Conservation (phyloP, 2,113 vertebrate genomes). For the Pelusios castaneus region DNA sequence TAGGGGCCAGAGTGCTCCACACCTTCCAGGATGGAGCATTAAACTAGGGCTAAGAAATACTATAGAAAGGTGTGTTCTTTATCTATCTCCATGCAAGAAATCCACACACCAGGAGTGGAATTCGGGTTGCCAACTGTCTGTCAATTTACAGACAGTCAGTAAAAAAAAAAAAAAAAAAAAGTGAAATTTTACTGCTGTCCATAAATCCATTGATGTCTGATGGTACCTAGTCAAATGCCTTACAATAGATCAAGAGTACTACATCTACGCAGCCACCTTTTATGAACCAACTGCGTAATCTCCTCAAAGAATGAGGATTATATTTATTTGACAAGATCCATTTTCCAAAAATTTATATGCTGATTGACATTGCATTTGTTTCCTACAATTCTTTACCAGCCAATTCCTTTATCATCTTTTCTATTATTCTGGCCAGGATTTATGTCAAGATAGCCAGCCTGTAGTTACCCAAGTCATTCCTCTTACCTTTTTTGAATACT, state of each 20-base stretch:
- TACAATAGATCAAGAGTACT: not conserved
- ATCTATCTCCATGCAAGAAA: slow-evolving; percentile 5
- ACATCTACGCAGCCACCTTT: not conserved
- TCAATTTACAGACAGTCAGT: no score
- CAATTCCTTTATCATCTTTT: not conserved
- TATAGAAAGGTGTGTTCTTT: not conserved
- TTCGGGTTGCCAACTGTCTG: no score
- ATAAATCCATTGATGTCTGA: no score
- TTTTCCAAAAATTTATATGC: not conserved
- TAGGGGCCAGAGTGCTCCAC: no score
- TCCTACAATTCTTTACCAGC: not conserved
- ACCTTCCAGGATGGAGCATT: not conserved
- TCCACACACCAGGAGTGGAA: not conserved
- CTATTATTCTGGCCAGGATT: not conserved
- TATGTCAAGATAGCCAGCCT: not conserved
- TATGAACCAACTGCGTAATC: not conserved
- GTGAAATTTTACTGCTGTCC: no score
- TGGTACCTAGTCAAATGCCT: not conserved
- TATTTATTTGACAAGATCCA: not conserved
- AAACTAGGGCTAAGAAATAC: not conserved
- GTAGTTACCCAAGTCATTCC: not conserved
- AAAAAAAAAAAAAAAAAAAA: no score
- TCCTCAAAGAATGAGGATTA: not conserved
- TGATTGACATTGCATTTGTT: not conserved
- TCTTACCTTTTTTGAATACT: not conserved